Evolutionary conservation across 1,140 invertebrate genomes (phyloP).

Genomic region (Orius insidiosus): DNA sequence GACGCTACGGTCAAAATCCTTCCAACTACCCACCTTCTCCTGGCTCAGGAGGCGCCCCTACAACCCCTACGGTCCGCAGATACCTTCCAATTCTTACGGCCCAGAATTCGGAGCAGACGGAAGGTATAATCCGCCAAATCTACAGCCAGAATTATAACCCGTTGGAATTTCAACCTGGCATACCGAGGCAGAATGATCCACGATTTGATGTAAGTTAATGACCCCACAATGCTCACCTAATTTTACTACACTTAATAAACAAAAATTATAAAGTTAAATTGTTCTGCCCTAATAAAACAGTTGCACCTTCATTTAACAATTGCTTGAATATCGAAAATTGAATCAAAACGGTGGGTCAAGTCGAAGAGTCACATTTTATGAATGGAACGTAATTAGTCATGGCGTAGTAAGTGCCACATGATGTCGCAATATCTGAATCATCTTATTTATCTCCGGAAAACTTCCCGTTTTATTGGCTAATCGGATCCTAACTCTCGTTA

Average conservation of each 20-base stretch:
- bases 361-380: background rate
- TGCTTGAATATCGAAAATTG: background rate
- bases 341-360: background rate
- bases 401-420: too few relatives aligned
- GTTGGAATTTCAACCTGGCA: background rate
- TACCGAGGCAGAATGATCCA: slow-evolving; percentile 3
- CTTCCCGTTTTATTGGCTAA: too few relatives aligned
- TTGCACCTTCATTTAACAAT: background rate
- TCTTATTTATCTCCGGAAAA: too few relatives aligned
- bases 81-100: background rate
- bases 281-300: background rate
- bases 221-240: background rate
- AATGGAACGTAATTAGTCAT: too few relatives aligned
- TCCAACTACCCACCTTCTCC: background rate
- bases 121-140: slow-evolving; percentile 4
- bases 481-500: too few relatives aligned
- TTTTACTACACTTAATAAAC: background rate
- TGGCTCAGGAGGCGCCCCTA: background rate
- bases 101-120: background rate
- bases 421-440: too few relatives aligned
- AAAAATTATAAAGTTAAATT: background rate
- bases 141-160: slow-evolving; percentile 12
- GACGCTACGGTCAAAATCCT: slow-evolving; percentile 7
- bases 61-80: background rate
- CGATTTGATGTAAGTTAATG: slow-evolving; percentile 6